A percentile compares a stretch with the other conserved stretches of the same genome.
Conservation (phyloP, 2,797 vertebrate genomes). For the Girardinus metallicus region DNA sequence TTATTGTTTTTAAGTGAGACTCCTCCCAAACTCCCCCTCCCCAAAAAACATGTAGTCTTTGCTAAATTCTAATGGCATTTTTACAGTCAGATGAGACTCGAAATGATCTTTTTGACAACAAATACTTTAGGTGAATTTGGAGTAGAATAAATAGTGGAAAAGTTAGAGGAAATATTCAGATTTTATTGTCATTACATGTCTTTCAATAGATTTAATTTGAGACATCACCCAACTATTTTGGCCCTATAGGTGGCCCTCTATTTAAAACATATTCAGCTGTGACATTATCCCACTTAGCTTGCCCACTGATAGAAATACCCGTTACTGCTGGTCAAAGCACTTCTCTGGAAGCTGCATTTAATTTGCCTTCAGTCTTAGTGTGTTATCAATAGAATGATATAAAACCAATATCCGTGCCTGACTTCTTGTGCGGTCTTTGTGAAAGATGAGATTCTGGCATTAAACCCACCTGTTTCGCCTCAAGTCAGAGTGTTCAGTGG, state of each 20-base stretch:
- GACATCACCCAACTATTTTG: background rate
- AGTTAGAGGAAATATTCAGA: slow-evolving; percentile 2
- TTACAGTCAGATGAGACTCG: background rate
- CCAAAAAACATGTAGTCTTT: background rate
- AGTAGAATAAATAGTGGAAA: background rate
- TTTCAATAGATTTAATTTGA: slow-evolving; percentile 10
- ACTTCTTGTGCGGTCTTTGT: slow-evolving; percentile 59
- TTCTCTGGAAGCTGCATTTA: slow-evolving; percentile 60
- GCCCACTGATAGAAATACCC: slow-evolving; percentile 59
- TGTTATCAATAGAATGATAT: slow-evolving; percentile 70
- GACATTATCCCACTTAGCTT: slow-evolving; percentile 55
- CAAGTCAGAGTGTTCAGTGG: slow-evolving; percentile 24
- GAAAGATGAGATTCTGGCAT: slow-evolving; percentile 74
- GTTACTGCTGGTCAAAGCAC: slow-evolving; percentile 61
- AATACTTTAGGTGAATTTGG: background rate
- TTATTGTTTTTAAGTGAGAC: background rate
- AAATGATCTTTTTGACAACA: background rate
- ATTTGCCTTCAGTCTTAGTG: slow-evolving; percentile 69
- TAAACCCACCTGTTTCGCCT: slow-evolving; percentile 77
- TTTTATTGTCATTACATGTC: slow-evolving; percentile 3
- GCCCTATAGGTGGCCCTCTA: slow-evolving; percentile 24
- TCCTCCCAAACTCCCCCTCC: too few species aligned
- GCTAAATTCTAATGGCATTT: background rate
- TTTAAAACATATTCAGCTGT: slow-evolving; percentile 58
- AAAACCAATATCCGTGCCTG: slow-evolving; percentile 65